phyloP scores from a whole-genome alignment of 37 sponge, comb jelly and placozoan species.

The Cladorhizidae sp. region DNA sequence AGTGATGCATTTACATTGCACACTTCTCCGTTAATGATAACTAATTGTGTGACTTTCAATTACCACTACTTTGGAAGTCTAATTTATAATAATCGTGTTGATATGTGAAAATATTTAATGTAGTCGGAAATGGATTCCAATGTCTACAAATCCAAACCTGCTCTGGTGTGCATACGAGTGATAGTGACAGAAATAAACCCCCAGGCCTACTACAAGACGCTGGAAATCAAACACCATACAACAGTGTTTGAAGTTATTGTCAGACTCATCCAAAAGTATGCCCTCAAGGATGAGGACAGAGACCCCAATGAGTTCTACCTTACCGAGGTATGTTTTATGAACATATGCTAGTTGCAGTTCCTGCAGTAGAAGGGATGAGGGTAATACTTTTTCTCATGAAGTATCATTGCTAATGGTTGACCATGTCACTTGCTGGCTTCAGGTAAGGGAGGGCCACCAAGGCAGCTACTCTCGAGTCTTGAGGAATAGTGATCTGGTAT shows the following conservation, averaged over 20 bases:
- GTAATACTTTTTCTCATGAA: background rate
- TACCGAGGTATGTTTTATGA: constrained; percentile 23
- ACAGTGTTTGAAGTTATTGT: constrained; percentile 39
- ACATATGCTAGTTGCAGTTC: background rate
- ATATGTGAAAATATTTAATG: too few relatives aligned
- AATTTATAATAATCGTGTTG: too few relatives aligned
- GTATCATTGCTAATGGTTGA: background rate
- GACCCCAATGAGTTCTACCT: constrained; percentile 35
- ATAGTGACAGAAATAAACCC: constrained; percentile 30
- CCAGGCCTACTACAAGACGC: constrained; percentile 35
- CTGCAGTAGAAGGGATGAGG: background rate
- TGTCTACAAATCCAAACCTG: too few relatives aligned
- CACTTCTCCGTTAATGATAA: too few relatives aligned
- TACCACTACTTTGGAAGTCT: too few relatives aligned
- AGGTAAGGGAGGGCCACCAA: constrained; percentile 34
- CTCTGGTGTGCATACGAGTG: constrained; percentile 32
- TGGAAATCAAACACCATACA: constrained; percentile 26
- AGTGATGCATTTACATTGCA: too few relatives aligned
- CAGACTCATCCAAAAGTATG: constrained; percentile 28
- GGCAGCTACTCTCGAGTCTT: constrained; percentile 48
- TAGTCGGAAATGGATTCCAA: too few relatives aligned
- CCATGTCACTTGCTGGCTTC: background rate
- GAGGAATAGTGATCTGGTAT: constrained; percentile 6
- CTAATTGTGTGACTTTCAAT: too few relatives aligned
- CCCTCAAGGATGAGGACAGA: constrained; percentile 7